phyloP scores from a whole-genome alignment of 2,888 invertebrate species.

The Polydrusus tereticollis region DNA sequence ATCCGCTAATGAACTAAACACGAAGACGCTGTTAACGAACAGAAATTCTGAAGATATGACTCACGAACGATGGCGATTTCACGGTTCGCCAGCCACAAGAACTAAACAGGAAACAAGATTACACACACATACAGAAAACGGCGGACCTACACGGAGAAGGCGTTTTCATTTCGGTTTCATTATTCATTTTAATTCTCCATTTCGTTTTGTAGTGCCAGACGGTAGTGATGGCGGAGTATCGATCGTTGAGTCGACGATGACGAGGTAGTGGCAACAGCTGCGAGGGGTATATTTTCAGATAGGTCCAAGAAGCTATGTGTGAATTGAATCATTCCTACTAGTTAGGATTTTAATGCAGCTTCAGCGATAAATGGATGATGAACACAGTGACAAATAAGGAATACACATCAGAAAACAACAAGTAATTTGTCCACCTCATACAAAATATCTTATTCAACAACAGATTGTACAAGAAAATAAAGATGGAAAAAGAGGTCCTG shows the following conservation, averaged over 20 bases:
- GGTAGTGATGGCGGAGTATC: background rate
- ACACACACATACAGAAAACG: constrained; percentile 14
- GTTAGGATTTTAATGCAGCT: too few relatives aligned
- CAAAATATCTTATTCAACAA: too few relatives aligned
- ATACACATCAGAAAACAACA: too few relatives aligned
- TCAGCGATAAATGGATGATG: too few relatives aligned
- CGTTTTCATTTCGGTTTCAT: constrained; percentile 29
- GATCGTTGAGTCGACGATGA: background rate
- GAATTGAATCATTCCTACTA: too few relatives aligned
- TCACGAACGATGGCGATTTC: constrained; percentile 14
- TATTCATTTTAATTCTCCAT: constrained; percentile 23
- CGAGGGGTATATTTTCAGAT: too few relatives aligned
- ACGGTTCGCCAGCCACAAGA: constrained; percentile 10
- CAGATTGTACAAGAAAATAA: too few relatives aligned
- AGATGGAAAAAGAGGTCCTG: too few relatives aligned
- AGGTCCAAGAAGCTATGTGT: too few relatives aligned
- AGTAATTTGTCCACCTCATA: too few relatives aligned
- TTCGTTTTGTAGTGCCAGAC: constrained; percentile 20
- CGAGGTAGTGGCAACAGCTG: background rate
- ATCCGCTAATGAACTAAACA: constrained; percentile 7
- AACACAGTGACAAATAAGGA: too few relatives aligned
- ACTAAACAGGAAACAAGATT: constrained; percentile 13
- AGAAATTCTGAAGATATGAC: constrained; percentile 5
- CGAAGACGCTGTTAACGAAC: constrained; percentile 17
- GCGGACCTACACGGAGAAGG: constrained; percentile 24